A percentile compares a stretch with the other conserved stretches of the same genome.
Evolutionary conservation across 2,888 invertebrate species (phyloP).

Genomic region (Drosophila longiperda): DNA sequence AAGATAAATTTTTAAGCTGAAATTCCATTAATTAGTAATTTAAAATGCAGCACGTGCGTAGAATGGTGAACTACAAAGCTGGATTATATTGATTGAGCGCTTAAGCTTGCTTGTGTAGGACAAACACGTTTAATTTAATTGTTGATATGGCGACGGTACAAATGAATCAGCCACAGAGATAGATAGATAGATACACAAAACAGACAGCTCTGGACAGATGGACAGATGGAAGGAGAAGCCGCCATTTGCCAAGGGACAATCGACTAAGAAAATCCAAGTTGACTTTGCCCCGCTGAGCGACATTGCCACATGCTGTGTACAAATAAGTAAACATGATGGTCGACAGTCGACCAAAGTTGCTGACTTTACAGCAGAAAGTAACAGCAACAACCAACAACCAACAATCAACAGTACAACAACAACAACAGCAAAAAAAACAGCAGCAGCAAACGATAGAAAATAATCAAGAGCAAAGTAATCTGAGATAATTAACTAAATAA

Average conservation of each 20-base stretch:
- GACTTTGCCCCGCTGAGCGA: slow-evolving; percentile 73
- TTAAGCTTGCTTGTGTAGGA: slow-evolving; percentile 68
- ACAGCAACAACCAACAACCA: slow-evolving; percentile 13
- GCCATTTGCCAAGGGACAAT: slow-evolving; percentile 52
- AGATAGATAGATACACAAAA: slow-evolving; percentile 3
- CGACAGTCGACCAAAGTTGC: slow-evolving; percentile 59
- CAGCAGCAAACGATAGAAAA: slow-evolving; percentile 58
- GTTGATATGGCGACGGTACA: slow-evolving; percentile 76
- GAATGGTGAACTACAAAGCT: slow-evolving; percentile 50
- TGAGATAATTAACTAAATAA: slow-evolving; percentile 77
- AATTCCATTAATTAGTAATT: slow-evolving; percentile 76
- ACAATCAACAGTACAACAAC: slow-evolving; percentile 26
- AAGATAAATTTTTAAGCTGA: slow-evolving; percentile 42
- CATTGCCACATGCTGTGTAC: slow-evolving; percentile 71
- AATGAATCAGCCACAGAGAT: slow-evolving; percentile 60
- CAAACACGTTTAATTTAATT: slow-evolving; percentile 80
- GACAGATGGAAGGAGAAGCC: slow-evolving; percentile 11
- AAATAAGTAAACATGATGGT: slow-evolving; percentile 76
- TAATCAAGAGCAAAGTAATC: slow-evolving; percentile 78
- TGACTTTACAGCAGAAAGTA: slow-evolving; percentile 68
- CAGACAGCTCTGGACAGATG: slow-evolving; percentile 12
- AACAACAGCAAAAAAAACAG: slow-evolving; percentile 16
- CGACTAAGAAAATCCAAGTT: slow-evolving; percentile 73
- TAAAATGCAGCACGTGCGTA: slow-evolving; percentile 73
- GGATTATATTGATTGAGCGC: slow-evolving; percentile 71